Percentiles rank a stretch among this genome's conserved stretches.
These are phyloP conservation scores for Ceratina australensis DNA, from an alignment of 1,140 invertebrate species.

Conservation along the genomic window DNA sequence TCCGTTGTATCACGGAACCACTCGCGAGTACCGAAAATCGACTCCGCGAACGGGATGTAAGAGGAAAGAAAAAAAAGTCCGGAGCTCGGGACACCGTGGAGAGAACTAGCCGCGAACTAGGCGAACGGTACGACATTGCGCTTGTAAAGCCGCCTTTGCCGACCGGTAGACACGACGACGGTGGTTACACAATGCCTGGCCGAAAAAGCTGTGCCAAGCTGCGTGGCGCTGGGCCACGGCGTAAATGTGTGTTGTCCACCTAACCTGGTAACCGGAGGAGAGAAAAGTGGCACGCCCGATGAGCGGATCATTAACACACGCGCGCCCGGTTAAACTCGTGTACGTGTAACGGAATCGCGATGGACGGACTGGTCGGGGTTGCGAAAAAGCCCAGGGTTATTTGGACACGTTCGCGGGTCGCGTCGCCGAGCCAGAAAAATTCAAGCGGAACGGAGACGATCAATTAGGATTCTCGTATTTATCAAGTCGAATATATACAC, in stretches of 20 bases:
- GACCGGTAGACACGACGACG: slow-evolving; percentile 21
- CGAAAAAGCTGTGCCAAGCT: slow-evolving; percentile 71
- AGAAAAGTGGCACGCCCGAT: slow-evolving; percentile 20
- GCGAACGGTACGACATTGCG: slow-evolving; percentile 41
- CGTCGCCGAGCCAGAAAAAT: slow-evolving; percentile 11
- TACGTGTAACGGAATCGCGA: neutral
- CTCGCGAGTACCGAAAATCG: slow-evolving; percentile 6
- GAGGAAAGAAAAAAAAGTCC: slow-evolving; percentile 28
- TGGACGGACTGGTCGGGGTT: slow-evolving; percentile 33
- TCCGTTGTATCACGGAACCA: slow-evolving; percentile 21
- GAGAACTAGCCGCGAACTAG: slow-evolving; percentile 57
- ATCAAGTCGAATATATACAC: neutral
- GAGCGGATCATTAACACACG: neutral
- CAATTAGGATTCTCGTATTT: neutral
- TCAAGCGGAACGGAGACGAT: neutral
- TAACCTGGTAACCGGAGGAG: slow-evolving; percentile 56
- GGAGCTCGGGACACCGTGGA: slow-evolving; percentile 32
- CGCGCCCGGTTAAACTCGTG: too few relatives aligned
- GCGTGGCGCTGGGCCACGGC: slow-evolving; percentile 68
- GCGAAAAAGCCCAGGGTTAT: slow-evolving; percentile 60
- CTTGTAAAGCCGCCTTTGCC: slow-evolving; percentile 19
- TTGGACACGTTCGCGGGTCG: slow-evolving; percentile 41
- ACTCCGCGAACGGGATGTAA: neutral
- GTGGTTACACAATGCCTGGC: slow-evolving; percentile 70
- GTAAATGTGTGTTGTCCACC: slow-evolving; percentile 30